Conservation (phyloP, 2,113 vertebrate species). For the Xenopus borealis region DNA sequence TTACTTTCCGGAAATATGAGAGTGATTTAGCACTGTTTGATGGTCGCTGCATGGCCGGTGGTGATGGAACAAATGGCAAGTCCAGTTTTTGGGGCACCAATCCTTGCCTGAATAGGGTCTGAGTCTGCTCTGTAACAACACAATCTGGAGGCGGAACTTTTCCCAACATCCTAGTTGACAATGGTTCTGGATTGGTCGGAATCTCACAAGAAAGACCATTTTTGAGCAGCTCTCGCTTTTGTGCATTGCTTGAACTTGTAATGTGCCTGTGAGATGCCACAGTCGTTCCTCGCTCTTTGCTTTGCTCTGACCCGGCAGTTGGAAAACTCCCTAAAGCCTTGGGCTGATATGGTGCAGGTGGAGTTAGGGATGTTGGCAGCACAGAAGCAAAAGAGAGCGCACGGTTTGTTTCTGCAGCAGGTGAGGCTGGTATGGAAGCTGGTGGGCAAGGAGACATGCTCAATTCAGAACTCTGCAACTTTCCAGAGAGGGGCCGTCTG, state of each 20-base stretch:
- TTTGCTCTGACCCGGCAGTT: not conserved
- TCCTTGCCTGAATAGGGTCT: not conserved
- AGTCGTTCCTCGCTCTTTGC: not conserved
- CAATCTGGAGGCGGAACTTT: not conserved
- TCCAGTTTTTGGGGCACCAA: not conserved
- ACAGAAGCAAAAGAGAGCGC: no score
- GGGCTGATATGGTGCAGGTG: not conserved
- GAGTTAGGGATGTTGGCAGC: not conserved
- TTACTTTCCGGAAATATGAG: not conserved
- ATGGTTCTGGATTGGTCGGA: not conserved
- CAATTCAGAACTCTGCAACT: not conserved
- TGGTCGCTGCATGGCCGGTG: conserved; percentile 12
- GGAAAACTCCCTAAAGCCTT: not conserved
- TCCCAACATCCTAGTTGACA: not conserved
- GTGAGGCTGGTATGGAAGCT: not conserved
- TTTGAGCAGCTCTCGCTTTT: not conserved
- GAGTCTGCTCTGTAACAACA: not conserved
- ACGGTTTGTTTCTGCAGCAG: not conserved
- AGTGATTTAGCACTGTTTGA: not conserved
- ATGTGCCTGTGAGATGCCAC: not conserved
- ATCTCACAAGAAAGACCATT: not conserved
- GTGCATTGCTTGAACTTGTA: not conserved
- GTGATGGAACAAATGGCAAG: not conserved
- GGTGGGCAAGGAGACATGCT: no score
- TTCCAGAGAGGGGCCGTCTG: conserved; percentile 38